These are phyloP conservation scores for Drosophila saltans DNA, from an alignment of 1,140 invertebrate genomes.

Conservation along the genomic window DNA sequence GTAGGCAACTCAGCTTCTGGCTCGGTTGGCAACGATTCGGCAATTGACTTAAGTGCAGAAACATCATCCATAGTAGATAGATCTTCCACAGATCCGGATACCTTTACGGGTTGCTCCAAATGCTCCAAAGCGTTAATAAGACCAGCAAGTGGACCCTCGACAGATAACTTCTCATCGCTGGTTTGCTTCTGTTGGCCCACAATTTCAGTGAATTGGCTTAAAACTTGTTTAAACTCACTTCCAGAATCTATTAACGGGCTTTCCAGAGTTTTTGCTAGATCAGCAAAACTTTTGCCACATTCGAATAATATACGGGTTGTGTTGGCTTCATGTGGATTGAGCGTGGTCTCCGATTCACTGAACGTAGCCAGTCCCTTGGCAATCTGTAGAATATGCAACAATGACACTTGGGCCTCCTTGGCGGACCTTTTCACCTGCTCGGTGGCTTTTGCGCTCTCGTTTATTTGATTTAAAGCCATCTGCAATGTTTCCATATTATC, in stretches of 20 bases:
- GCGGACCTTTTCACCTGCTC: constrained; percentile 36
- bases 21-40: constrained; percentile 79
- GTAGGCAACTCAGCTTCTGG: constrained; percentile 9
- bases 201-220: constrained; percentile 55
- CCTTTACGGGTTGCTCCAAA: constrained; percentile 39
- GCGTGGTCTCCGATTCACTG: constrained; percentile 58
- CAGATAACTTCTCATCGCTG: constrained; percentile 43
- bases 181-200: constrained; percentile 49
- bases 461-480: constrained; percentile 51
- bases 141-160: constrained; percentile 51
- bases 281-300: constrained; percentile 64
- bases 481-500: constrained; percentile 60
- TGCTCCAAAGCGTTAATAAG: constrained; percentile 56
- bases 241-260: constrained; percentile 26
- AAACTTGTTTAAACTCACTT: constrained; percentile 42
- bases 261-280: constrained; percentile 58
- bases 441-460: constrained; percentile 39
- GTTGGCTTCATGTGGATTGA: constrained; percentile 57
- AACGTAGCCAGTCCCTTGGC: constrained; percentile 60
- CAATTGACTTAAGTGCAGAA: constrained; percentile 85
- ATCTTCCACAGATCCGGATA: constrained; percentile 48
- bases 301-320: constrained; percentile 57
- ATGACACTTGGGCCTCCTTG: constrained; percentile 62
- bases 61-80: constrained; percentile 85
- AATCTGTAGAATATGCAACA: constrained; percentile 57